Conservation (phyloP, 2,113 vertebrate genomes). For the Puffinus mauretanicus region DNA sequence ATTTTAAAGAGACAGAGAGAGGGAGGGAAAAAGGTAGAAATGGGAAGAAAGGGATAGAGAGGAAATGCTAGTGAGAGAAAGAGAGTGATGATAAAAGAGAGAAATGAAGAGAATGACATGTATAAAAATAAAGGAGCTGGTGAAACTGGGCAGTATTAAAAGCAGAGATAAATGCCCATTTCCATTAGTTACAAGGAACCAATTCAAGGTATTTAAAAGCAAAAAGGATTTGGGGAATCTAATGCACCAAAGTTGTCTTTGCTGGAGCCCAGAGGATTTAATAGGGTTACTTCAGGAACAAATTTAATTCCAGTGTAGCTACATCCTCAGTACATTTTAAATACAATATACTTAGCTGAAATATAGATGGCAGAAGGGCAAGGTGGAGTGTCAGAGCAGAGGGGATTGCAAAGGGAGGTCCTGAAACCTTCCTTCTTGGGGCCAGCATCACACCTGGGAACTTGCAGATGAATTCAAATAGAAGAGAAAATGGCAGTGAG, state of each 20-base stretch:
- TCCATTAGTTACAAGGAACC: not conserved
- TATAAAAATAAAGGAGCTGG: not conserved
- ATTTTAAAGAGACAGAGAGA: slow-evolving; percentile 32
- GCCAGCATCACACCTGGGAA: not conserved
- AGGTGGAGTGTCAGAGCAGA: not conserved
- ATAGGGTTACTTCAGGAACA: not conserved
- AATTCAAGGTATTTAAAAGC: not conserved
- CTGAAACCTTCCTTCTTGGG: not conserved
- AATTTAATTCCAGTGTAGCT: not conserved
- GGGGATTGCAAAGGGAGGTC: not conserved
- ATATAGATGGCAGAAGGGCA: not conserved
- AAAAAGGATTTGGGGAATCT: not conserved
- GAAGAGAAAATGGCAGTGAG: not conserved
- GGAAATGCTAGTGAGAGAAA: not conserved
- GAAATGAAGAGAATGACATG: not conserved
- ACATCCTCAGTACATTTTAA: not conserved
- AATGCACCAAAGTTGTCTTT: not conserved
- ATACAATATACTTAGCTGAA: not conserved
- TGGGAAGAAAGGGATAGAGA: not conserved
- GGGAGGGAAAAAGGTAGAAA: not conserved
- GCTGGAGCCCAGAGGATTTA: not conserved
- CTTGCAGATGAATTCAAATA: not conserved
- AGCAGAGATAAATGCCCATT: not conserved
- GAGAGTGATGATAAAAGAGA: not conserved
- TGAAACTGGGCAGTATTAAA: not conserved